Base-by-base conservation (phyloP, 2,888 invertebrate species). In the Papilio demoleus region DNA sequence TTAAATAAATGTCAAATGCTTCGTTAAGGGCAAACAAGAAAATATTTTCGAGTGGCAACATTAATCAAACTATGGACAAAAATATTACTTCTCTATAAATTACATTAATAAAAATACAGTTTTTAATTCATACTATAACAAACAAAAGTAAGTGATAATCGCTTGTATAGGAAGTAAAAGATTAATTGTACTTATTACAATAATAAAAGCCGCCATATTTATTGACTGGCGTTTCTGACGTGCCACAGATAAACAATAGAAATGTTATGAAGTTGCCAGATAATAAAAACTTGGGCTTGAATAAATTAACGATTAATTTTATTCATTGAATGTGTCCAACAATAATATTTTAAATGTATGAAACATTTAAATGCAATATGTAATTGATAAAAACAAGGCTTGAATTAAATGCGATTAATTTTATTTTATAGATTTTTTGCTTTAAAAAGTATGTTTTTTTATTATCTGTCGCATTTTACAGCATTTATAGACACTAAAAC, bases 201-300 rank as follows among this genome's bases (percentile, higher is more conserved):
- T 87, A 81, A 88, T 86, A 88, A 88, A 80, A 75, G 67, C 69
- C 67, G 59, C 66, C 22, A 71, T 74, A 74, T 73, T 73, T 75
- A 75, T 45, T 77, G 61, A 73, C 78, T 73, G 71, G 72, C 71
- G 74, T 42, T 68, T 47, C 12, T 50, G 65, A 68, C 58, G 27
- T 38, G 36, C 38, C 31, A 77, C 77, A 84, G 82, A 84, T 81
- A 86, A 86, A 85, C 83, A 86, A 87, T 84, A 80, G 82, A 76
- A 77, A 75, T 80, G 80, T 80, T 78, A 79, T 79, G 79, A 79
- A 85, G 81, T 92, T 92, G 82, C 74, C 90, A 91, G 91, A 84
- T 88, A 86, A 91, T 92, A 92, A 92, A 92, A 87, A 84, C 14
- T 53, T 80, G 85, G 87, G 86, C 85, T 86, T 88, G 92, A 90